Evolutionary conservation across 92 coral and sea anemone species (phyloP).

Genomic region (Scolanthus callimorphus): DNA sequence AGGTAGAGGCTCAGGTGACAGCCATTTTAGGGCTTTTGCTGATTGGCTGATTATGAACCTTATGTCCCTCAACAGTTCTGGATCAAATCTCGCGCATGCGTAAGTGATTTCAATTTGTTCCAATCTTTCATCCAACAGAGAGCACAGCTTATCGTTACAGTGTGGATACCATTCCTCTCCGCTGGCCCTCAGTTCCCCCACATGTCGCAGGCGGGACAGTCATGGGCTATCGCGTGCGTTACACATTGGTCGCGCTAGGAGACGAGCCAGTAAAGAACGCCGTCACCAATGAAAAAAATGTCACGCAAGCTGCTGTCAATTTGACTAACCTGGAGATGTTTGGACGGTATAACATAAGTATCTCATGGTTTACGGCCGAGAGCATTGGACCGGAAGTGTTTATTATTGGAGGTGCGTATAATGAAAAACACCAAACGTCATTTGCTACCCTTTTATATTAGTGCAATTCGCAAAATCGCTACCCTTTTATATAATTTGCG

Average conservation of each 20-base stretch:
- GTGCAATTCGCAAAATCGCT: no score
- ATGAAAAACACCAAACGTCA: no score
- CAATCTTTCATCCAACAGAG: no score
- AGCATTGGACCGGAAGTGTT: slow-evolving; percentile 13
- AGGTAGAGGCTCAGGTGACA: no score
- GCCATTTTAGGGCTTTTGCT: no score
- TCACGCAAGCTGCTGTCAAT: background rate
- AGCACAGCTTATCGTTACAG: background rate
- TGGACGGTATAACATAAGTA: slow-evolving; percentile 12
- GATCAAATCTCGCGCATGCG: no score
- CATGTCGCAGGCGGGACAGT: slow-evolving; percentile 17
- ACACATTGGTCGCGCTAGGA: slow-evolving; percentile 19
- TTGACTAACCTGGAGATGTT: slow-evolving; percentile 11
- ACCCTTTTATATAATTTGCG: no score
- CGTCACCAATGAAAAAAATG: slow-evolving; percentile 3
- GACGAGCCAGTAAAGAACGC: slow-evolving; percentile 26
- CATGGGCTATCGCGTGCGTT: slow-evolving; percentile 21
- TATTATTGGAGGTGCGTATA: slow-evolving; percentile 14
- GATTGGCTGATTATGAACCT: no score
- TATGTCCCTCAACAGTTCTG: no score
- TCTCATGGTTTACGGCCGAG: background rate
- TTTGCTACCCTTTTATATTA: no score
- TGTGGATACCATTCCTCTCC: slow-evolving; percentile 12
- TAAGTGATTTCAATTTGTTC: no score
- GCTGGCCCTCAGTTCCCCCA: slow-evolving; percentile 10